phyloP scores from a whole-genome alignment of 1,140 invertebrate species.

The Drosophila nikananu region DNA sequence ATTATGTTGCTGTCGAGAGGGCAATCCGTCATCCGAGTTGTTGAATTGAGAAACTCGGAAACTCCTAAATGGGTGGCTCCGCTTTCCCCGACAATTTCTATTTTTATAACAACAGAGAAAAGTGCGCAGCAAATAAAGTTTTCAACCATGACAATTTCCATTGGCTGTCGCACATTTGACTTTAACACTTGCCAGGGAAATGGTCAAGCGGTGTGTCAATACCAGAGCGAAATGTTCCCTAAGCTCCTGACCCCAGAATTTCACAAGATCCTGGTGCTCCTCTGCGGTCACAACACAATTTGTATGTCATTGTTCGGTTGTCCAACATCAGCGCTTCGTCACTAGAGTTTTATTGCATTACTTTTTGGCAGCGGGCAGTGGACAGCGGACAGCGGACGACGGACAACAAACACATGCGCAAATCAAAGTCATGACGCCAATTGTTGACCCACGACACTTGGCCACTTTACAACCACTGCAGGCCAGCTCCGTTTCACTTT shows the following conservation, averaged over 20 bases:
- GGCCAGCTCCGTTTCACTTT: conserved; percentile 2
- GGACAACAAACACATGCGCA: conserved; percentile 62
- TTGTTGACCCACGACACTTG: conserved; percentile 68
- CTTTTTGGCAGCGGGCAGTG: conserved; percentile 20
- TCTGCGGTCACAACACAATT: conserved; percentile 71
- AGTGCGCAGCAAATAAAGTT: conserved; percentile 66
- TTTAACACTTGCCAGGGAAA: conserved; percentile 26
- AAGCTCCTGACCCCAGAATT: conserved; percentile 10
- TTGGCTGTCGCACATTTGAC: conserved; percentile 47
- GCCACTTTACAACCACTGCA: conserved; percentile 55
- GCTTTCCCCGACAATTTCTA: conserved; percentile 4
- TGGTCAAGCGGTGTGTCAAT: conserved; percentile 52
- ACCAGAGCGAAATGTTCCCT: conserved; percentile 7
- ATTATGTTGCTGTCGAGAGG: conserved; percentile 23
- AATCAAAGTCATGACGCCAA: conserved; percentile 73
- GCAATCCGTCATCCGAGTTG: conserved; percentile 39
- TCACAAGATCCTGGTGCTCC: conserved; percentile 6
- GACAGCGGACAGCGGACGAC: background rate
- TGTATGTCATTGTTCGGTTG: conserved; percentile 67
- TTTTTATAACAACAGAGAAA: conserved; percentile 33
- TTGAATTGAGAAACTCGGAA: conserved; percentile 11
- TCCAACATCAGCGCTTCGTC: conserved; percentile 39
- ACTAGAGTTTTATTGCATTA: conserved; percentile 68
- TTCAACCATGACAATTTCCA: conserved; percentile 55
- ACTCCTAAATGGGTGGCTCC: conserved; percentile 9